Percentiles rank a stretch among this genome's conserved stretches.
phyloP scores from a whole-genome alignment of 23 tunicate species.

The Diplosoma virens region DNA sequence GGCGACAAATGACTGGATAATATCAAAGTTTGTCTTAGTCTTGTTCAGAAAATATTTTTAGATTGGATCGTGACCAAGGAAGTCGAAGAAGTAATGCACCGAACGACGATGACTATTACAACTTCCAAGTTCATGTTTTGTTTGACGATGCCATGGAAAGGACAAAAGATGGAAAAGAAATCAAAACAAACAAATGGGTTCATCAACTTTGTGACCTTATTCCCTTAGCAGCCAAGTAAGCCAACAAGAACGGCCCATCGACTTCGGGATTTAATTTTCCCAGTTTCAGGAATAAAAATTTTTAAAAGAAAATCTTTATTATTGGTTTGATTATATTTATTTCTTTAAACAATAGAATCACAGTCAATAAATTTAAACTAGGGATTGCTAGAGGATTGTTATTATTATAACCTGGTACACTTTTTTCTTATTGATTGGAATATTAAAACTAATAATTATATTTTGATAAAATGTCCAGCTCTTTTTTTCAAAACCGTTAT shows the following conservation, averaged over 20 bases:
- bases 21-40: neutral
- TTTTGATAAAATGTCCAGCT: too few species aligned
- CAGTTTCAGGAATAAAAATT: too few species aligned
- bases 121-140: slow-evolving; percentile 82
- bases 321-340: neutral
- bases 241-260: too few species aligned
- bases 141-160: slow-evolving; percentile 89
- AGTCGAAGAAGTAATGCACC: slow-evolving; percentile 40
- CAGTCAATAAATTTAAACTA: too few species aligned
- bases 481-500: too few species aligned
- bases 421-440: too few species aligned
- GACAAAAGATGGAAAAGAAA: slow-evolving; percentile 50
- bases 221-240: slow-evolving; percentile 86
- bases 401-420: too few species aligned
- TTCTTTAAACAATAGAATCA: too few species aligned
- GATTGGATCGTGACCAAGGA: slow-evolving; percentile 84
- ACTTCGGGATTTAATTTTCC: too few species aligned
- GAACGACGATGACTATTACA: slow-evolving; percentile 73
- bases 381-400: too few species aligned
- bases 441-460: too few species aligned
- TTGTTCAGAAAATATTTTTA: neutral
- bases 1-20: neutral
- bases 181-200: slow-evolving; percentile 64
- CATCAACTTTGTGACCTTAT: slow-evolving; percentile 59
- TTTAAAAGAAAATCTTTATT: neutral